Base-by-base conservation (phyloP, 2,113 vertebrate genomes). In the Capreolus pygargus region DNA sequence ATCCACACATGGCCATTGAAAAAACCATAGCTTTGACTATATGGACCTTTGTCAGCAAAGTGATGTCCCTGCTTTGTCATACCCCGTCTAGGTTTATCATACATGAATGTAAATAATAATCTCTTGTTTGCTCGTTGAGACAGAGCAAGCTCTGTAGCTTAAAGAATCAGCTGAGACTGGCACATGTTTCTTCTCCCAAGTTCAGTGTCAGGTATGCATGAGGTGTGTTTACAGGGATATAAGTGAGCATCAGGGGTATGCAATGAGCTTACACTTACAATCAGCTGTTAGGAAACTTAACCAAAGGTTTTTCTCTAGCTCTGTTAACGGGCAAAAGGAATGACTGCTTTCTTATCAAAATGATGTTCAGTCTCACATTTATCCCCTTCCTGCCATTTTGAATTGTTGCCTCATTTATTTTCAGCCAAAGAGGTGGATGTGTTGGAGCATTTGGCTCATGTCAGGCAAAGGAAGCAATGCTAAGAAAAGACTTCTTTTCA, bases 371-470 rank as follows among this genome's bases (percentile, higher is more conserved):
- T 93, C 89, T 93, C 94, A 58, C 74, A 61, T 39, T 61, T 61
- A 57, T 9, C 25, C 47, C 9, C 14, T 88, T 36, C 82, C 82
- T 95, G 58, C 47, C 39, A 67, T 67, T 96, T 89, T 58, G 86
- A 95, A 96, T 55, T 91, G 30, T 86, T 86, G 30, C 13, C n/a
- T 95, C 21, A n/a, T 78, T 89, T 91, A 50, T 95, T 64, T 89
- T 83, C 8, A 11, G 43, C 60, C 67, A 50, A 30, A 50, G 70
- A 90, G 36, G 39, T 45, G 39, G 94, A 92, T 14, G 7, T 28
- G 19, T 81, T 94, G 50, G 43, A 91, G 17, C 19, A 45, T 55
- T 95, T 86, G 79, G 33, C 70, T 90, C 9, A 33, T 47, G 15
- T 55, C 30, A 1, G 30, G 12, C 6, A 64, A 84, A 92, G n/a